Evolutionary conservation across 1,140 invertebrate species (phyloP).

Genomic region (Cheumatopsyche charites): DNA sequence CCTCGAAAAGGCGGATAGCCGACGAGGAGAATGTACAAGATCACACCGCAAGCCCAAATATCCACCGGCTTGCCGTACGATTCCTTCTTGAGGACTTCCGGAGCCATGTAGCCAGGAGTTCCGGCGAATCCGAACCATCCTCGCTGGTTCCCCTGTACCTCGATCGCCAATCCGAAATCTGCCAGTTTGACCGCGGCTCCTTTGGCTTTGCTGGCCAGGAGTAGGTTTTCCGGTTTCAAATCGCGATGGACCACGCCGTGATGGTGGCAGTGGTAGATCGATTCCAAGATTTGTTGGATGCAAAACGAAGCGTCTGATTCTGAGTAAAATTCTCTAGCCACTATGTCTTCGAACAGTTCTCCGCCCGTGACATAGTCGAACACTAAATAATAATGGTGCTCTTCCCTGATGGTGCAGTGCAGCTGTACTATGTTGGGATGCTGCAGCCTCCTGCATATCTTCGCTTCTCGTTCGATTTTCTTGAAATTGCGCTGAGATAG

Average conservation of each 20-base stretch:
- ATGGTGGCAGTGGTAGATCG: conserved; percentile 98
- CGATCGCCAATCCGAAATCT: conserved; percentile 99
- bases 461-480: conserved; percentile 88
- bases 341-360: conserved; percentile 99
- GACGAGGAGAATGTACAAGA: conserved; percentile 98
- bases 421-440: conserved; percentile 87
- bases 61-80: conserved; percentile 99
- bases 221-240: conserved; percentile 98
- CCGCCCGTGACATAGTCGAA: conserved; percentile 99
- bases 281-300: conserved; percentile 99
- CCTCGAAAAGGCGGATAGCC: conserved; percentile 99
- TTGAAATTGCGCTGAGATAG: conserved; percentile 98
- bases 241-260: conserved; percentile 99
- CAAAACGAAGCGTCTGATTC: conserved; percentile 99
- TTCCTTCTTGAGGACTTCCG: conserved; percentile 99
- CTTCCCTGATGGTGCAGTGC: conserved; percentile 99
- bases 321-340: conserved; percentile 99
- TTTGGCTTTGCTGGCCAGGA: conserved; percentile 98
- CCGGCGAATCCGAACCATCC: conserved; percentile 99
- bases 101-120: conserved; percentile 98
- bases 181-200: conserved; percentile 99
- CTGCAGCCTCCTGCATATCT: conserved; percentile 73
- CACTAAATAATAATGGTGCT: conserved; percentile 99
- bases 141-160: conserved; percentile 98
- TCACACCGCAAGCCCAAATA: conserved; percentile 99